Conservation (phyloP, 2,888 invertebrate genomes). For the Atethmia centrago region DNA sequence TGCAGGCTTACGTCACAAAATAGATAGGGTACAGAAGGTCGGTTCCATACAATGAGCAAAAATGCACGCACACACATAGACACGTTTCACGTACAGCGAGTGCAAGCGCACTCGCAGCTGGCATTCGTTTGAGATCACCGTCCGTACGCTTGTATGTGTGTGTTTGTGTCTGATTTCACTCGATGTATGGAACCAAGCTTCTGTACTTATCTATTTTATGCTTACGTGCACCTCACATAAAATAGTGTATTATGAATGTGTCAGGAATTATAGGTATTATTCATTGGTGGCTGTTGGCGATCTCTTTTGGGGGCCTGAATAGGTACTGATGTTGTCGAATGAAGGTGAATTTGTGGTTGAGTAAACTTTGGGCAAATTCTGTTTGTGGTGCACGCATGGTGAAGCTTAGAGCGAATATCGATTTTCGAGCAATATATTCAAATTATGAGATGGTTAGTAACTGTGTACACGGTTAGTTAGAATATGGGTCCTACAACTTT, state of each 20-base stretch:
- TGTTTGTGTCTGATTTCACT: background rate
- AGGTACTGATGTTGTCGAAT: slow-evolving; percentile 9
- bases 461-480: background rate
- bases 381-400: slow-evolving; percentile 2
- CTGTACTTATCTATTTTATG: background rate
- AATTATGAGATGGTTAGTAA: background rate
- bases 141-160: too few species aligned
- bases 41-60: background rate
- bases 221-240: slow-evolving; percentile 35
- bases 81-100: background rate
- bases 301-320: slow-evolving; percentile 30
- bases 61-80: background rate
- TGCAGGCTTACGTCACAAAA: slow-evolving; percentile 23
- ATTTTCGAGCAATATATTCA: background rate
- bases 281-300: slow-evolving; percentile 29
- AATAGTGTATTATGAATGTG: slow-evolving; percentile 40
- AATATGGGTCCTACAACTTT: background rate
- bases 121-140: background rate
- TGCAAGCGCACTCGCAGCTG: background rate
- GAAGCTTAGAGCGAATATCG: slow-evolving; percentile 7
- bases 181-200: background rate
- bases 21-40: background rate
- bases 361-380: slow-evolving; percentile 11
- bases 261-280: slow-evolving; percentile 46
- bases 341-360: slow-evolving; percentile 25